phyloP scores from a whole-genome alignment of 2,113 vertebrate species.

The Alces alces region DNA sequence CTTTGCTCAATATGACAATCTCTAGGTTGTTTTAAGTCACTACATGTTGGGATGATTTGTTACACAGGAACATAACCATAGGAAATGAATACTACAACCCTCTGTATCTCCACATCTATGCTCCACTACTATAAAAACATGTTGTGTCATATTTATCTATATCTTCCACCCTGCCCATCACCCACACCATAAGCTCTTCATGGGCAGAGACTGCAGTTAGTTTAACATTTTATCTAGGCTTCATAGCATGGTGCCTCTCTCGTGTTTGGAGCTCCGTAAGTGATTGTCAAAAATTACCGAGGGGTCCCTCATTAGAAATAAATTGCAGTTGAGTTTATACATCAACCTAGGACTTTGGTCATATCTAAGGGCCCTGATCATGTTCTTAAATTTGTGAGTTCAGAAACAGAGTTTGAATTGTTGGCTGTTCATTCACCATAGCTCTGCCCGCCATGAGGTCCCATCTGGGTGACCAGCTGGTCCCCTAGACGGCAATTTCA shows the following conservation, averaged over 20 bases:
- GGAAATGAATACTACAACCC: not conserved
- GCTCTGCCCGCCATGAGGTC: not conserved
- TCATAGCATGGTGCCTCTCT: not conserved
- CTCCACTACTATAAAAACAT: not conserved
- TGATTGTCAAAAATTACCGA: not conserved
- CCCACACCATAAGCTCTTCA: not conserved
- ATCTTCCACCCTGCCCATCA: not conserved
- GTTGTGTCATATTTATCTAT: not conserved
- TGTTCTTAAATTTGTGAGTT: not conserved
- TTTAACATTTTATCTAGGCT: not conserved
- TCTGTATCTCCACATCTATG: not conserved
- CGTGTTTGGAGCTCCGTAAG: not conserved
- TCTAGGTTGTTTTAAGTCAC: not conserved
- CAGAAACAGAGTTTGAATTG: not conserved
- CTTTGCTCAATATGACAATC: not conserved
- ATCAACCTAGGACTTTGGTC: not conserved
- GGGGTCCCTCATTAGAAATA: not conserved
- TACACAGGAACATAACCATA: not conserved
- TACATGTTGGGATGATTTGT: not conserved
- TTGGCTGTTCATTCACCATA: not conserved
- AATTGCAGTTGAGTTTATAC: not conserved
- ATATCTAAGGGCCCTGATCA: not conserved
- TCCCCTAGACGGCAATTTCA: not conserved
- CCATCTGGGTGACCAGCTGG: constrained; percentile 9
- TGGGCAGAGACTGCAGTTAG: not conserved